Conservation (phyloP, 1,140 invertebrate genomes). For the Sipha flava region DNA sequence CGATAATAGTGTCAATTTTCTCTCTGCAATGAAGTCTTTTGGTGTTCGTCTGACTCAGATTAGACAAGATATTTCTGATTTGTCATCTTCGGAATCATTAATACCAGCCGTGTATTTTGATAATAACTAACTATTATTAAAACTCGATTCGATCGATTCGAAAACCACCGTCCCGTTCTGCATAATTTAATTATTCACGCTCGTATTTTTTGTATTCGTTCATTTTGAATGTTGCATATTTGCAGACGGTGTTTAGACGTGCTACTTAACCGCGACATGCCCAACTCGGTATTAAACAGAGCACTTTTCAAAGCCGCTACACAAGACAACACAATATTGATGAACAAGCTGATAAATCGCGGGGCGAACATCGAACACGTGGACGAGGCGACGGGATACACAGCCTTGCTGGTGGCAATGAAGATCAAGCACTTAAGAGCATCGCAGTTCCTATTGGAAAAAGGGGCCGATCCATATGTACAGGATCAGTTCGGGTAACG, state of each 20-base stretch:
- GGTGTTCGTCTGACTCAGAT: too few relatives aligned
- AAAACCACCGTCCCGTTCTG: too few relatives aligned
- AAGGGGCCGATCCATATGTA: neutral
- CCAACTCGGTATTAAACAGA: neutral
- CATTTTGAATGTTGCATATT: too few relatives aligned
- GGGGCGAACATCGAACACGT: neutral
- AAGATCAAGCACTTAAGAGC: neutral
- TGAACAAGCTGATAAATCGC: constrained; percentile 12
- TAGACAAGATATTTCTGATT: too few relatives aligned
- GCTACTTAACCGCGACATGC: neutral
- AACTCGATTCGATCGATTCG: too few relatives aligned
- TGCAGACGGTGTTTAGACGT: neutral
- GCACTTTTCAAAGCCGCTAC: neutral
- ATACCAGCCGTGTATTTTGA: too few relatives aligned
- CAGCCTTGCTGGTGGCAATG: neutral
- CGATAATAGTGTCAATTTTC: too few relatives aligned
- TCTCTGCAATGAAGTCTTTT: too few relatives aligned
- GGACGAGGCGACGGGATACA: neutral
- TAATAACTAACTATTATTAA: too few relatives aligned
- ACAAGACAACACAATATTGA: neutral
- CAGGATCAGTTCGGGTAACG: neutral
- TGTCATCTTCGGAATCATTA: too few relatives aligned
- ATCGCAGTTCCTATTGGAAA: neutral
- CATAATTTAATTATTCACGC: too few relatives aligned
- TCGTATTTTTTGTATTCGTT: too few relatives aligned